Base-by-base conservation (phyloP, 2,797 vertebrate genomes). In the Emydoidea blandingii region DNA sequence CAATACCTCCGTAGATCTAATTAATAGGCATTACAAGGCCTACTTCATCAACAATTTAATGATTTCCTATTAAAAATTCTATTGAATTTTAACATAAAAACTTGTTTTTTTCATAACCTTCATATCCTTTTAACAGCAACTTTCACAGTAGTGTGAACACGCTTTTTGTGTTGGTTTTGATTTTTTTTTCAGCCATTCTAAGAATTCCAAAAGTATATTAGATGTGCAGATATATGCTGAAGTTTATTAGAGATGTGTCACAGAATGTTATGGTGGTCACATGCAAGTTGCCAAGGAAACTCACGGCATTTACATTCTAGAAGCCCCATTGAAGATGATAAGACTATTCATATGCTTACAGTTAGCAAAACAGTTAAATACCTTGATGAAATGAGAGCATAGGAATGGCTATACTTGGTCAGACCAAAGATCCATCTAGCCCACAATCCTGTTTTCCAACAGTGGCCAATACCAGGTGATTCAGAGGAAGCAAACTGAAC, bases 61-160 rank as follows among this genome's bases (percentile, higher is more conserved):
- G 87, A 96, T 96, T 96, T 96, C 87, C 90, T 87, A 83, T 93
- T 92, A 37, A 91, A 94, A 90, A 81, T 65, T 87, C 78, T 81
- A 95, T 93, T 86, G 89, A 90, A 82, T 96, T 96, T 91, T 91
- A 83, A 18, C 79, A 92, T 87, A 93, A 93, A 94, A 93, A 50
- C 50, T 78, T 23, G 81, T 79, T 47, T 18, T 68, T 93, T 88
- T 81, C 74, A 72, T 52, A 50, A 86, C 52, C 83, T 93, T 81
- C 80, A 87, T 12, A 11, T 53, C 18, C 18, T 23, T 72, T 96
- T 94, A 81, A 89, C 59, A 85, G 68, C 29, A 92, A 49, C 87
- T 57, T 93, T 90, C 88, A 82, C 79, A 88, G 47, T 6, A 50
- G 25, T 37, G 12, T 76, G 12, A 76, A 44, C 41, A 25, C 4